A percentile compares a stretch with the other conserved stretches of the same genome.
These are phyloP conservation scores for Nysson spinosus DNA, from an alignment of 2,888 invertebrate genomes.

Conservation along the genomic window DNA sequence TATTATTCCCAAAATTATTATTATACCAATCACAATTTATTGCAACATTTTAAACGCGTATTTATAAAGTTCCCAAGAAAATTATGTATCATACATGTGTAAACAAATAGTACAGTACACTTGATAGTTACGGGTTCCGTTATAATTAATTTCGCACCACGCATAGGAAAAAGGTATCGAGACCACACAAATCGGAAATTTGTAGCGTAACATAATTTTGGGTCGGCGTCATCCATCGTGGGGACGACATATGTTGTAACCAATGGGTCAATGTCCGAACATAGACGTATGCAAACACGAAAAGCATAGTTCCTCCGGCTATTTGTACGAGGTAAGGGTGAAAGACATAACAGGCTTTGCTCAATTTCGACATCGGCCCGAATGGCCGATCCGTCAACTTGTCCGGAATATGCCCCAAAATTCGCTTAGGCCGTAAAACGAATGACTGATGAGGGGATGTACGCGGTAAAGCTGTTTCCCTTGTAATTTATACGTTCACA, in stretches of 20 bases:
- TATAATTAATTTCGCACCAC: too few relatives aligned
- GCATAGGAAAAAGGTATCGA: too few relatives aligned
- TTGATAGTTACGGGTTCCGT: too few relatives aligned
- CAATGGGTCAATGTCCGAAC: conserved; percentile 28
- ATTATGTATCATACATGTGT: too few relatives aligned
- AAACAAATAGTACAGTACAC: too few relatives aligned
- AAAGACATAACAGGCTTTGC: conserved; percentile 20
- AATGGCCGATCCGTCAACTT: conserved; percentile 50
- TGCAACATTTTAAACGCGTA: too few relatives aligned
- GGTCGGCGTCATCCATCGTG: too few relatives aligned
- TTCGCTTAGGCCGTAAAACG: conserved; percentile 32
- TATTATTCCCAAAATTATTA: too few relatives aligned
- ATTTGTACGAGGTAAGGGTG: conserved; percentile 22
- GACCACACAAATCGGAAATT: too few relatives aligned
- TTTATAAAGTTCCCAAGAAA: too few relatives aligned
- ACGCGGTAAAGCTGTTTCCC: conserved; percentile 29
- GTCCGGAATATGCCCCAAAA: conserved; percentile 32
- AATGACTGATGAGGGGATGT: conserved; percentile 47
- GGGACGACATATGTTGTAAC: conserved; percentile 33
- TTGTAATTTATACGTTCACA: conserved; percentile 40
- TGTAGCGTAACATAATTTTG: too few relatives aligned
- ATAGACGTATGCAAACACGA: conserved; percentile 23
- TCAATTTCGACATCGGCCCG: conserved; percentile 32
- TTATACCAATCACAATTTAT: too few relatives aligned
- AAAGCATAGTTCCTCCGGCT: conserved; percentile 6